Conservation (phyloP, 1,140 invertebrate species). For the Zaprionus africanus region DNA sequence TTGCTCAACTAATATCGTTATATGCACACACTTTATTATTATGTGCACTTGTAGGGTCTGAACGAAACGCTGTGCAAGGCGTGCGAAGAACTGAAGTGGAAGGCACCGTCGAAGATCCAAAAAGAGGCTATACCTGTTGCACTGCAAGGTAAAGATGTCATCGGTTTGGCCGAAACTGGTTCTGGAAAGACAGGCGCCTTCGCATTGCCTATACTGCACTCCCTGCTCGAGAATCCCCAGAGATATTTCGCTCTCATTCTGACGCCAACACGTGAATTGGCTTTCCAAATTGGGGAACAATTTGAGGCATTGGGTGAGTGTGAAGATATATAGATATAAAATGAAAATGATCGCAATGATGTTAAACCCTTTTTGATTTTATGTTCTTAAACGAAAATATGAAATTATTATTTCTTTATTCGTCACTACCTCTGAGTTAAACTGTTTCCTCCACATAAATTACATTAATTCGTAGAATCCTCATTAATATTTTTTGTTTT, state of each 20-base stretch:
- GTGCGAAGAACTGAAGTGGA: conserved; percentile 97
- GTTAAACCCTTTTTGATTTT: conserved; percentile 77
- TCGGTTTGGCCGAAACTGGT: conserved; percentile 98
- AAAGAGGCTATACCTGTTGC: conserved; percentile 96
- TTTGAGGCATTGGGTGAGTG: conserved; percentile 94
- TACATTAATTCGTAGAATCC: background rate
- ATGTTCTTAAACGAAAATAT: conserved; percentile 65
- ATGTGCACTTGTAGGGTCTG: conserved; percentile 90
- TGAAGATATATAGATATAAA: background rate
- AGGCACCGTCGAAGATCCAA: conserved; percentile 96
- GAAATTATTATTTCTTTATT: conserved; percentile 79
- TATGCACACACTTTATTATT: background rate
- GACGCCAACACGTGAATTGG: conserved; percentile 98
- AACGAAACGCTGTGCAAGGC: conserved; percentile 96
- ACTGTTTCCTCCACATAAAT: too few species aligned
- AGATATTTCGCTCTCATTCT: conserved; percentile 97
- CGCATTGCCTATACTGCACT: conserved; percentile 97
- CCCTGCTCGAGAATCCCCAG: conserved; percentile 95
- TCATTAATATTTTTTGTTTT: background rate
- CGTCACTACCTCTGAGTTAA: conserved; percentile 84
- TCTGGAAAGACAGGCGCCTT: conserved; percentile 99
- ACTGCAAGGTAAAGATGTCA: conserved; percentile 96
- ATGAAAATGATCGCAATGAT: conserved; percentile 58
- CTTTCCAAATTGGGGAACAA: conserved; percentile 98
- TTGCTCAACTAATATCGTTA: background rate